phyloP scores from a whole-genome alignment of 2,797 vertebrate genomes.

The Psittacula derbiana region DNA sequence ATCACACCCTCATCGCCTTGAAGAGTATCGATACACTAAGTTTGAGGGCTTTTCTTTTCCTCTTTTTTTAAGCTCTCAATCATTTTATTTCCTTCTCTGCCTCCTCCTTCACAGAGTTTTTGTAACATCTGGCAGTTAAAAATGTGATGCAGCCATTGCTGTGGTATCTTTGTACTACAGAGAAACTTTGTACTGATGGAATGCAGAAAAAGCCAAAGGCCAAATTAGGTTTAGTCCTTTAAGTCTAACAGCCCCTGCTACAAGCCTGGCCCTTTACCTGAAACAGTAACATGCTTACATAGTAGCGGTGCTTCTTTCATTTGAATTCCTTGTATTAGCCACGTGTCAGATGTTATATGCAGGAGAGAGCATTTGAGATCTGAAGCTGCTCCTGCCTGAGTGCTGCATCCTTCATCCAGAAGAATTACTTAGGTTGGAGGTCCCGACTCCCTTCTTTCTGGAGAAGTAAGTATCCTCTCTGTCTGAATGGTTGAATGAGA shows the following conservation, averaged over 20 bases:
- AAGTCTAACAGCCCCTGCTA: neutral
- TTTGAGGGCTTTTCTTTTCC: neutral
- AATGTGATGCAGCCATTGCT: neutral
- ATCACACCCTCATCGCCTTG: neutral
- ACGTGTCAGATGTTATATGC: neutral
- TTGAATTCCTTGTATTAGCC: neutral
- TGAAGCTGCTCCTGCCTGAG: neutral
- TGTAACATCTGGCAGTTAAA: neutral
- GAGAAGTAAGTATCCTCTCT: neutral
- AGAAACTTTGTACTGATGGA: neutral
- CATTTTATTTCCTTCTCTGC: neutral
- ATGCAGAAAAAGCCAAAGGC: neutral
- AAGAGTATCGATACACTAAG: constrained; percentile 55
- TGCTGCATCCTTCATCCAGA: neutral
- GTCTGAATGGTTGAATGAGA: neutral
- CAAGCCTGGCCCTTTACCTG: neutral
- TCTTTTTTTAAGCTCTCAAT: neutral
- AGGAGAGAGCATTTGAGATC: neutral
- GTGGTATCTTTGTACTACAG: neutral
- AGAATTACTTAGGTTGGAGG: neutral
- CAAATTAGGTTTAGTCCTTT: neutral
- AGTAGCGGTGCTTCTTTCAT: neutral
- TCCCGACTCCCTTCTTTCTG: neutral
- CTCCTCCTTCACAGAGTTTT: neutral
- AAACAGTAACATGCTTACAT: neutral